Conservation (phyloP, 2,888 invertebrate species). For the Cyrtodaria siliqua region DNA sequence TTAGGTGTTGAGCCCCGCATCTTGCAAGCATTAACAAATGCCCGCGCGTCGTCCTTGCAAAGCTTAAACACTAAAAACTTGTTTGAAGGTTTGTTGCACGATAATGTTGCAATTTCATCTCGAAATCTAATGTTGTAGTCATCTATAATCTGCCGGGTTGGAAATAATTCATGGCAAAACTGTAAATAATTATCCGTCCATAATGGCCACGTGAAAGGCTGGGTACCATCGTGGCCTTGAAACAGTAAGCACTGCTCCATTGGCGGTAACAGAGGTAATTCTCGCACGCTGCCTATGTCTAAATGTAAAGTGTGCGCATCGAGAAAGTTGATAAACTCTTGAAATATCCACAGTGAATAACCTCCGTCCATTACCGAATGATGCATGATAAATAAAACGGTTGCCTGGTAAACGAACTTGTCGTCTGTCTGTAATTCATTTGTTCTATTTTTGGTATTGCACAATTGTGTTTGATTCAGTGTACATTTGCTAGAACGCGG, state of each 20-base stretch:
- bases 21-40: conserved; percentile 24
- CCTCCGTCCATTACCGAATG: conserved; percentile 59
- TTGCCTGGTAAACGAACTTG: conserved; percentile 21
- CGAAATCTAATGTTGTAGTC: conserved; percentile 42
- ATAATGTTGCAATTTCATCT: conserved; percentile 24
- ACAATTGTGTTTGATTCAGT: too few species aligned
- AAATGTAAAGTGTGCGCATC: conserved; percentile 32
- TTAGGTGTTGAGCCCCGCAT: conserved; percentile 12
- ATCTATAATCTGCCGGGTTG: conserved; percentile 13
- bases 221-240: background rate
- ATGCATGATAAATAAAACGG: conserved; percentile 51
- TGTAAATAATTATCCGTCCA: background rate
- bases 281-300: conserved; percentile 5
- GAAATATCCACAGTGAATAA: conserved; percentile 55
- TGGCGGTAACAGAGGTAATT: conserved; percentile 50
- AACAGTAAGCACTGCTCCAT: conserved; percentile 37
- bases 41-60: conserved; percentile 15
- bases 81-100: conserved; percentile 22
- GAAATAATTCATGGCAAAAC: conserved; percentile 19
- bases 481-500: too few species aligned
- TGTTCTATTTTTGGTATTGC: too few species aligned
- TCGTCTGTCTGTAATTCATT: background rate
- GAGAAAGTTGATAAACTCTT: conserved; percentile 52
- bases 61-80: conserved; percentile 41
- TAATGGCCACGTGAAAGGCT: too few species aligned